Evolutionary conservation across 2,888 invertebrate genomes (phyloP), one percentile per base, ranked within the genome.

Genomic region (Orthosia gracilis): DNA sequence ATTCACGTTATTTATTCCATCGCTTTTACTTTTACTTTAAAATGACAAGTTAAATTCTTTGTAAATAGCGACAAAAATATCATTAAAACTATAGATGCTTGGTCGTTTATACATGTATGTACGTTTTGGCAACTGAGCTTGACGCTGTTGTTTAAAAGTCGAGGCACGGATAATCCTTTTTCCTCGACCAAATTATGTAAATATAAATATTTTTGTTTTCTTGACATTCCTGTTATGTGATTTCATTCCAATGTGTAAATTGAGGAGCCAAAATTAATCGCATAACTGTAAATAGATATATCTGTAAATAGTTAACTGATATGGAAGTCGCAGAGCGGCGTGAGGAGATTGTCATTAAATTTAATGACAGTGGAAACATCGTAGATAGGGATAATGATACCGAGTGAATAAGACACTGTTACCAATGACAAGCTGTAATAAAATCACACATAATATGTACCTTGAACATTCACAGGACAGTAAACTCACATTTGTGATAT

Each of bases 181-280:
- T 84, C 84, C 86, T 92, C 87, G 87, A 83, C 82, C 80, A 87
- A 85, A 87, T 89, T 89, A 90, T 95, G 95, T 95, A 95, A 91
- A 94, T 95, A 94, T 77, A 85, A 87, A 80, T 86, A 83, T 88
- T 89, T 88, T 91, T 92, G 91, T 92, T 93, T 90, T 94, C 91
- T 90, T 90, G 83, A 96, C 96, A 96, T 96, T 96, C 96, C 96
- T 92, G 93, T 93, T 95, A 92, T 93, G 94, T 94, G 93, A 91
- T 93, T 94, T 91, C 92, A 95, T 95, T 95, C 94, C 94, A 93
- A 90, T 93, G 85, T 94, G 92, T 93, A 94, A 93, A 94, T 92
- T 91, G 91, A 92, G 87, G 89, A 93, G 92, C 92, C 94, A 94
- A 93, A 94, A 90, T 92, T 89, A 88, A 94, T 93, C 93, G 91